Evolutionary conservation across 2,797 vertebrate species (phyloP).

Genomic region (Sebastes iracundus): DNA sequence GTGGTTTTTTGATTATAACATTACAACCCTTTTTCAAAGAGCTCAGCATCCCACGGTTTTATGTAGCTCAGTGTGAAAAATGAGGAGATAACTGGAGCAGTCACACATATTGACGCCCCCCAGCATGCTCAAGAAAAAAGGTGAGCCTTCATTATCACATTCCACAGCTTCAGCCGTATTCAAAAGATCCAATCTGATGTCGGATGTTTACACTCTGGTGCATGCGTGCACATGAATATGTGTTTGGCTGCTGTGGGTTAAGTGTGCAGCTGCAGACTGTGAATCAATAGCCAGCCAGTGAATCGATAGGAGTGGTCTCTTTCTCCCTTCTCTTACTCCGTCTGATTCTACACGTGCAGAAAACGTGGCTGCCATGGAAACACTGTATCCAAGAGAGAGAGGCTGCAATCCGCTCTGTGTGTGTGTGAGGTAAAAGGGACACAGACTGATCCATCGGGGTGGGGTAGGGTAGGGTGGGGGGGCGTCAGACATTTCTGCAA

Average conservation of each 20-base stretch:
- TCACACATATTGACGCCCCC: background rate
- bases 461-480: slow-evolving; percentile 14
- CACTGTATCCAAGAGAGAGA: slow-evolving; percentile 75
- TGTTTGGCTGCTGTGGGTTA: slow-evolving; percentile 47
- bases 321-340: slow-evolving; percentile 43
- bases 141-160: slow-evolving; percentile 37
- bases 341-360: slow-evolving; percentile 75
- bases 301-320: slow-evolving; percentile 73
- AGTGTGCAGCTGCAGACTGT: slow-evolving; percentile 57
- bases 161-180: slow-evolving; percentile 9
- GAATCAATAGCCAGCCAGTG: slow-evolving; percentile 62
- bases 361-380: slow-evolving; percentile 84
- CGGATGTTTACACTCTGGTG: slow-evolving; percentile 45
- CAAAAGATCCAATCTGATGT: slow-evolving; percentile 18
- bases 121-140: slow-evolving; percentile 7
- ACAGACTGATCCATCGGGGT: slow-evolving; percentile 68
- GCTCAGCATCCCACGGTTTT: background rate
- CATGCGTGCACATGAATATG: slow-evolving; percentile 21
- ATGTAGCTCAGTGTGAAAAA: background rate
- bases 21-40: background rate
- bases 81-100: background rate
- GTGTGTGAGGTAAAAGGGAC: slow-evolving; percentile 53
- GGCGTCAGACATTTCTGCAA: slow-evolving; percentile 76
- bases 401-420: slow-evolving; percentile 56
- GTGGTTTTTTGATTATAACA: background rate